phyloP scores from a whole-genome alignment of 2,113 vertebrate species.

The Marmota monax region DNA sequence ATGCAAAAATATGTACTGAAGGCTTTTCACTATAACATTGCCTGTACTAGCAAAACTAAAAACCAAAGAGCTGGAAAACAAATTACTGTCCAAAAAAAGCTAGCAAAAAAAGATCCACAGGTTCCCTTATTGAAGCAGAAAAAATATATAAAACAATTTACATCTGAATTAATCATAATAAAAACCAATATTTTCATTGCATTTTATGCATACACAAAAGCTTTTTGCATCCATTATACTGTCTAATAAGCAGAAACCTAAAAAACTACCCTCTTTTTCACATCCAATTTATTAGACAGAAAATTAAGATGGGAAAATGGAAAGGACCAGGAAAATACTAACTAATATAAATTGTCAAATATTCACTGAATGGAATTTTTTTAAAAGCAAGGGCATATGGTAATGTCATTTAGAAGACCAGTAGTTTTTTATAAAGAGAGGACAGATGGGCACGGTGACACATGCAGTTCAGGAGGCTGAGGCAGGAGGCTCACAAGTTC shows the following conservation, averaged over 20 bases:
- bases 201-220: background rate
- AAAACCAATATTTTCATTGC: background rate
- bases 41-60: background rate
- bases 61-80: slow-evolving; percentile 11
- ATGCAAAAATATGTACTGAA: slow-evolving; percentile 22
- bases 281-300: background rate
- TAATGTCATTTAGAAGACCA: too few relatives aligned
- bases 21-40: background rate
- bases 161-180: slow-evolving; percentile 17
- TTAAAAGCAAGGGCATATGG: background rate
- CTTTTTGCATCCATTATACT: background rate
- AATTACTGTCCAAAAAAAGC: background rate
- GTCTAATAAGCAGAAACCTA: background rate
- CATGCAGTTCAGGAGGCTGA: too few relatives aligned
- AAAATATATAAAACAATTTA: background rate
- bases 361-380: background rate
- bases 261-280: background rate
- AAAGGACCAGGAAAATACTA: background rate
- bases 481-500: too few relatives aligned
- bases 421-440: background rate
- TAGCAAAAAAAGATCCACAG: background rate
- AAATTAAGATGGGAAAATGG: slow-evolving; percentile 1
- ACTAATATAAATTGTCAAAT: background rate
- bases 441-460: too few relatives aligned
- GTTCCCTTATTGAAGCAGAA: background rate